Evolutionary conservation across 2,797 vertebrate genomes (phyloP), one percentile per base, ranked within the genome.

Genomic region (Oreochromis grahami): DNA sequence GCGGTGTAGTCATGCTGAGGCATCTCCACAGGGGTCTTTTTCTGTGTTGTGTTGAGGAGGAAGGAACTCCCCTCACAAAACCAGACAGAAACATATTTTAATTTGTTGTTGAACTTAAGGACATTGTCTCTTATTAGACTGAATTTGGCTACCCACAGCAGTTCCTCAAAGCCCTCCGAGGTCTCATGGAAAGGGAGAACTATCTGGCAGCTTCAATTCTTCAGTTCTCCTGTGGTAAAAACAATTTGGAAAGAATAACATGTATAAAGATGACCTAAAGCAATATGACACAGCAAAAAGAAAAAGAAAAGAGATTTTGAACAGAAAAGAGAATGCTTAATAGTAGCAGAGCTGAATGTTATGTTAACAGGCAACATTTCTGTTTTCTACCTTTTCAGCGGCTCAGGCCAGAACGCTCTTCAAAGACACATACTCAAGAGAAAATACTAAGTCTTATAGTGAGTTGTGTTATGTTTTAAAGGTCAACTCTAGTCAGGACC

Each of bases 301-400:
- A 1, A 19, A 2, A 14, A 45, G 2, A 10, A 7, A 17, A 7
- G 9, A 80, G 41, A 36, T 90, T 85, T 80, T 80, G 87, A 89
- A 92, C 79, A 60, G 76, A 91, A 87, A 85, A 77, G 76, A 36
- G 11, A 34, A 81, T 72, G 34, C 53, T 84, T 84, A 78, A 34
- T 81, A 41, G 48, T 5, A 36, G 36, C 29, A 36, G 15, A 77
- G 84, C 82, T 53, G 79, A 82, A 81, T 82, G 92, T 91, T 89
- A 89, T 90, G 90, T 76, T 91, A 92, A 91, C 91, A 81, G 86
- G 79, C 76, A 76, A 84, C 92, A 90, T 90, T 83, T 85, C 85
- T 86, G 86, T 85, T 55, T 83, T 89, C 78, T 58, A 87, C 88
- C 70, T 12, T 88, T 82, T 80, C 70, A 89, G 86, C 91, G 76